Percentiles rank a stretch among this genome's conserved stretches.
Conservation (phyloP, 2,888 invertebrate species). For the Drosophila pseudotakahashii region DNA sequence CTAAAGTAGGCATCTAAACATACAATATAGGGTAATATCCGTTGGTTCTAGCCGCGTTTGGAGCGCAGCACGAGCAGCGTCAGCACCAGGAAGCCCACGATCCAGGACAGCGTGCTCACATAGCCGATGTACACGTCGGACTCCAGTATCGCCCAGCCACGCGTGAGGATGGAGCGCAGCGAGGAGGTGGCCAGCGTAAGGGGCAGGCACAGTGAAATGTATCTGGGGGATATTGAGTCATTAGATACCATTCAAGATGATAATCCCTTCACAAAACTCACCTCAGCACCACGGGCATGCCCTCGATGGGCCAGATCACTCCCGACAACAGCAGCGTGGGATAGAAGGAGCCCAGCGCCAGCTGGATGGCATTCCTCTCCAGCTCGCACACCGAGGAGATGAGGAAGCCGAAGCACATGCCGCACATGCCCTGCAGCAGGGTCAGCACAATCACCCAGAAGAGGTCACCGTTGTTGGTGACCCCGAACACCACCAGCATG, state of each 20-base stretch:
- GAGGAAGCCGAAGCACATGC: constrained; percentile 98
- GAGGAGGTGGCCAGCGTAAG: constrained; percentile 97
- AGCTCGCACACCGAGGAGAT: constrained; percentile 96
- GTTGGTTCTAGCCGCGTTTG: constrained; percentile 88
- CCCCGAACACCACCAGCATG: constrained; percentile 95
- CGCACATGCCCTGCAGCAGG: constrained; percentile 95
- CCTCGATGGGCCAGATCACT: constrained; percentile 98
- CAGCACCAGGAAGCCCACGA: constrained; percentile 91
- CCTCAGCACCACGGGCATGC: constrained; percentile 94
- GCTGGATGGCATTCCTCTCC: constrained; percentile 96
- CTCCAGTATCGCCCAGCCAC: constrained; percentile 93
- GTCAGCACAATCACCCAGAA: constrained; percentile 93
- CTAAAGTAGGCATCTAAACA: constrained; percentile 53
- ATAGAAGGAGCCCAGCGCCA: constrained; percentile 97
- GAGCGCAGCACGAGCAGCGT: constrained; percentile 92
- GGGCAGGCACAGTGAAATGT: constrained; percentile 93
- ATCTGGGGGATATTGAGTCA: constrained; percentile 80
- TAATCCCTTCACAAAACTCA: constrained; percentile 48
- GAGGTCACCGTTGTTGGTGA: constrained; percentile 95
- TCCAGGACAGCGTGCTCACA: constrained; percentile 94
- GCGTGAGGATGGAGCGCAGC: constrained; percentile 92
- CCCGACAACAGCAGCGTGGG: constrained; percentile 96
- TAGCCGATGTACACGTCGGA: constrained; percentile 95
- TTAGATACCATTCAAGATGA: no score
- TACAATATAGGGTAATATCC: constrained; percentile 35